Base-by-base conservation (phyloP, 2,113 vertebrate genomes). In the Ammodytes dubius region DNA sequence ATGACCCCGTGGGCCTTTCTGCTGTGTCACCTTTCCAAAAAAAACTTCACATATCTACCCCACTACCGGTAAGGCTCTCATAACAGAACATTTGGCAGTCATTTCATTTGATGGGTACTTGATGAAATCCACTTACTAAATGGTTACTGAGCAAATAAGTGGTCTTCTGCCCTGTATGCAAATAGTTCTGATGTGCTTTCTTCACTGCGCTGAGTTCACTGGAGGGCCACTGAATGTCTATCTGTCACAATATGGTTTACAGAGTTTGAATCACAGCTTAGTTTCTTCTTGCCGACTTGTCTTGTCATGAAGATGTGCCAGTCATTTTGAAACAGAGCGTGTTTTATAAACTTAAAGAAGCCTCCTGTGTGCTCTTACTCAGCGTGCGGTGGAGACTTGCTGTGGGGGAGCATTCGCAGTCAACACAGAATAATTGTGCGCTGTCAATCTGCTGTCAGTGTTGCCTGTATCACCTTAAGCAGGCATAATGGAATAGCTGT, bases 401-500 rank as follows among this genome's bases (percentile, higher is more conserved):
- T 17, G 6, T 58, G 74, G 43, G 50, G 15, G 40, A 63, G 61
- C 39, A 27, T 64, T 49, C 60, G 15, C 61, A 80, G 73, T 88
- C 72, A 87, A 17, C 87, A 46, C 81, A 83, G 72, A 54, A 50
- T 85, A 83, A 86, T 89, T 60, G 81, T 71, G 52, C 6, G 71
- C 83, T 80, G 81, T 90, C 87, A 66, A 39, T 86, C 82, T 60
- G 4, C 70, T 83, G 81, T 81, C 90, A 74, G 53, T 65, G 47
- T 37, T 77, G 47, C 40, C 42, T 71, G 53, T 42, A 53, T 87
- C 70, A 66, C 56, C 46, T 68, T 50, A 49, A 81, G n/a, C 42
- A 68, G 64, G 68, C 70, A 90, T 86, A 89, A 90, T 72, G 54
- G 84, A 85, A 19, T 39, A 53, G n/a, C 82, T 93, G 67, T 92